A percentile compares a stretch with the other conserved stretches of the same genome.
Conservation (phyloP, 2,797 vertebrate species). For the Cossypha niveicapilla region DNA sequence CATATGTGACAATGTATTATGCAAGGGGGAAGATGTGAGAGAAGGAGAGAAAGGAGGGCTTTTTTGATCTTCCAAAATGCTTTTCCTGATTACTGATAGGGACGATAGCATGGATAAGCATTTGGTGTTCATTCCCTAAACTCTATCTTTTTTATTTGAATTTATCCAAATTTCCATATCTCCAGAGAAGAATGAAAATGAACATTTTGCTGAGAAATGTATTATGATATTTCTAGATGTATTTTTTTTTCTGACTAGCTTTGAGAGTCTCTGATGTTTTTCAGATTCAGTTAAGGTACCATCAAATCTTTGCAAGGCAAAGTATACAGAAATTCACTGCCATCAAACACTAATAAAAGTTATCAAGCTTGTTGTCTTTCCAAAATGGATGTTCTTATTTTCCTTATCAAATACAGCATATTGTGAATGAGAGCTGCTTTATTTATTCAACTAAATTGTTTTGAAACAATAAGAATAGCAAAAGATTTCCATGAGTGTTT, state of each 20-base stretch:
- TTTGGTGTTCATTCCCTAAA: background rate
- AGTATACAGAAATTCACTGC: background rate
- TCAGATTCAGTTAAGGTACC: background rate
- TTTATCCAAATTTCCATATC: background rate
- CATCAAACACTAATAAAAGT: background rate
- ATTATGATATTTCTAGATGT: background rate
- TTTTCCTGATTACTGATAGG: background rate
- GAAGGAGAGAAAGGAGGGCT: background rate
- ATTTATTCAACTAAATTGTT: background rate
- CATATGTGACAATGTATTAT: background rate
- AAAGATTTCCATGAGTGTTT: background rate
- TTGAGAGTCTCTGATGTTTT: background rate
- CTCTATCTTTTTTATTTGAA: background rate
- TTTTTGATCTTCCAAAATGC: background rate
- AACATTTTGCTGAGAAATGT: background rate
- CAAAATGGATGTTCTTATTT: background rate
- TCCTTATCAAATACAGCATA: background rate
- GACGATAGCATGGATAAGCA: background rate
- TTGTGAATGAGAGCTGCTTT: background rate
- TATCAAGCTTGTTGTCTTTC: background rate
- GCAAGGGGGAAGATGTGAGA: background rate
- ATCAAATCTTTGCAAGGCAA: background rate
- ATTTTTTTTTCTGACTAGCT: background rate
- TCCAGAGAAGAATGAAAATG: constrained; percentile 9
- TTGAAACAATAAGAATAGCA: background rate